phyloP scores from a whole-genome alignment of 2,888 invertebrate genomes.

The Torymus texanus region DNA sequence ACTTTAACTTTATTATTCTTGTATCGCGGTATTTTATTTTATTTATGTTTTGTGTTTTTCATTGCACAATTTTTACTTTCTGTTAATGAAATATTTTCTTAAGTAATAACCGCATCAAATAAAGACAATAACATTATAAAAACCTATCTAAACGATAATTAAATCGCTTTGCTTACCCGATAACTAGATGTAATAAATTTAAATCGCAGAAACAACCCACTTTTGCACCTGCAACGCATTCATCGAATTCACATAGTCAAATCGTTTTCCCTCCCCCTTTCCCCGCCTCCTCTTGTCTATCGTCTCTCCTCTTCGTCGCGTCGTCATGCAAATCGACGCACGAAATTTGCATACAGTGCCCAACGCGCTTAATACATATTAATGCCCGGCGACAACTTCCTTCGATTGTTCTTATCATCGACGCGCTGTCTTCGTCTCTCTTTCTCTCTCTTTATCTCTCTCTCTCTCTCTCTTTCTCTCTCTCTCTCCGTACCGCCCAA shows the following conservation, averaged over 20 bases:
- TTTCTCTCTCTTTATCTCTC: not conserved
- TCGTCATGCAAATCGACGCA: constrained; percentile 53
- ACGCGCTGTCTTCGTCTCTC: not conserved
- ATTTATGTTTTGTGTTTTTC: too few relatives aligned
- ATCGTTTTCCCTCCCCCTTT: not conserved
- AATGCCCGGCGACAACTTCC: constrained; percentile 69
- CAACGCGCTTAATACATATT: constrained; percentile 67
- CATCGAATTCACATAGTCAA: not conserved
- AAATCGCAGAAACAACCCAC: not conserved
- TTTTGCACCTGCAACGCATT: constrained; percentile 7
- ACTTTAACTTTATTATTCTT: too few relatives aligned
- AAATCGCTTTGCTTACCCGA: too few relatives aligned
- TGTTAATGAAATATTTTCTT: too few relatives aligned
- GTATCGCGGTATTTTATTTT: too few relatives aligned
- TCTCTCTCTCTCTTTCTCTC: too few relatives aligned
- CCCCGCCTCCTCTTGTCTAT: not conserved
- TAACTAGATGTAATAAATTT: too few relatives aligned
- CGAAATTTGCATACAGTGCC: constrained; percentile 67
- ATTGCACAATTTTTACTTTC: too few relatives aligned
- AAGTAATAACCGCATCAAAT: too few relatives aligned
- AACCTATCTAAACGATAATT: too few relatives aligned
- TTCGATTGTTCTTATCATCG: constrained; percentile 69
- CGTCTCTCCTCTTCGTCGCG: not conserved
- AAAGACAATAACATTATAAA: too few relatives aligned
- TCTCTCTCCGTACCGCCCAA: not conserved